These are phyloP conservation scores for Cirrhinus mrigala DNA, from an alignment of 2,797 vertebrate genomes.

Conservation along the genomic window DNA sequence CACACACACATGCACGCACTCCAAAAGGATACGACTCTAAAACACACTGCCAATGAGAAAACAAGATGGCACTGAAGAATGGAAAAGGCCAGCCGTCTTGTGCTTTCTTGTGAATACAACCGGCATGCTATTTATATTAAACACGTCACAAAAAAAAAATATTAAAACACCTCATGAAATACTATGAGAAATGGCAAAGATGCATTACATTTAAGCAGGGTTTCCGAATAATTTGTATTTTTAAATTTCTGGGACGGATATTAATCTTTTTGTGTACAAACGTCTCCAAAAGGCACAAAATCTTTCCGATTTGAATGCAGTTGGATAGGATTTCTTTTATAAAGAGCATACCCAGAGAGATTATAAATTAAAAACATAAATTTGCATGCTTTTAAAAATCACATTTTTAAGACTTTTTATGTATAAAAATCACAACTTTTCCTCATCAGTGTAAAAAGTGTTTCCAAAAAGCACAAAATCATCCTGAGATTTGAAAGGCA, in stretches of 20 bases:
- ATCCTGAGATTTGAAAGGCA: background rate
- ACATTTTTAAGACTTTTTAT: background rate
- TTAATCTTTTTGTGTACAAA: background rate
- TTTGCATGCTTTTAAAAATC: background rate
- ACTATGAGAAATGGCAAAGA: background rate
- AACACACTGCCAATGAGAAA: constrained; percentile 56
- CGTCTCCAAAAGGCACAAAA: background rate
- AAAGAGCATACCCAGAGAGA: background rate
- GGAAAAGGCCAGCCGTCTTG: constrained; percentile 25
- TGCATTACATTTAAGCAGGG: background rate
- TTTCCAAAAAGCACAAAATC: background rate
- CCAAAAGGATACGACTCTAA: constrained; percentile 21
- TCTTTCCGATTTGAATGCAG: background rate
- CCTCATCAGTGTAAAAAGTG: background rate
- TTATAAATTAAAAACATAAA: background rate
- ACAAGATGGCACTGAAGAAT: constrained; percentile 69
- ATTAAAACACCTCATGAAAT: background rate
- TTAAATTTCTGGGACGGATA: background rate
- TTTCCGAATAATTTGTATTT: background rate
- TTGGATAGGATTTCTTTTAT: background rate
- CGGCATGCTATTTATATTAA: background rate
- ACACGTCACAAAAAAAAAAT: background rate
- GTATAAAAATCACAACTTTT: background rate
- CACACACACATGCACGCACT: constrained; percentile 25
- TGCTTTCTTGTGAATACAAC: background rate